Base-by-base conservation (phyloP, 2,113 vertebrate species). In the Dicaeum eximium region DNA sequence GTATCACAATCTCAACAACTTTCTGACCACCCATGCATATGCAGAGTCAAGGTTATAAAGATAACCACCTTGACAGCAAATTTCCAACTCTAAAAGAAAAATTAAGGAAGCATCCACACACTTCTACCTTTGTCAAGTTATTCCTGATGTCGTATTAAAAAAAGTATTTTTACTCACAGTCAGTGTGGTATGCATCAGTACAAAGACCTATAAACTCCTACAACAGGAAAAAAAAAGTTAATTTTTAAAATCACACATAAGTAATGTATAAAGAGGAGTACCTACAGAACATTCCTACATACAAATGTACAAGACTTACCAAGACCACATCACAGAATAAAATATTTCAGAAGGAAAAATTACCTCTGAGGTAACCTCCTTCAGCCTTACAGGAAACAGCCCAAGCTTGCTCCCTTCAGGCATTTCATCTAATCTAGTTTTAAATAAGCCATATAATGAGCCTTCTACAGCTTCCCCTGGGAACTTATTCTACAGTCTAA, bases 361-460 rank as follows among this genome's bases (percentile, higher is more conserved):
- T 37, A 74, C 50, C 30, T 92, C 40, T 80, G 62, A 95, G 50
- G 47, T 94, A 89, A 94, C 50, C 74, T 92, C n/a, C 86, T 80
- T 90, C 56, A 93, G n/a, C 51, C 20, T 92, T 56, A 65, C 74
- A 90, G 66, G 87, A 93, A 94, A 88, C 91, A 94, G 51, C 50
- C 78, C 74, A 91, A 91, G 45, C 33, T 86, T 82, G 50, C 33
- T 94, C 90, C 87, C 93, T 88, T 82, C 81, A 95, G 87, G 91
- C 91, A 91, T n/a, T 90, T 91, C 56, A 92, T 86, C 90, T 95
- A 96, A 96, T 95, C 90, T 92, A 86, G 79, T 91, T 97, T 94
- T 94, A 96, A 97, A 95, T 93, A 96, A 94, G 71, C 64, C 90
- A 88, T 67, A 93, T 96, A 96, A 96, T 93, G 87, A 96, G 87